Percentiles rank a stretch among this genome's conserved stretches.
phyloP scores from a whole-genome alignment of 2,113 vertebrate species.

The Nothocercus nigrocapillus region DNA sequence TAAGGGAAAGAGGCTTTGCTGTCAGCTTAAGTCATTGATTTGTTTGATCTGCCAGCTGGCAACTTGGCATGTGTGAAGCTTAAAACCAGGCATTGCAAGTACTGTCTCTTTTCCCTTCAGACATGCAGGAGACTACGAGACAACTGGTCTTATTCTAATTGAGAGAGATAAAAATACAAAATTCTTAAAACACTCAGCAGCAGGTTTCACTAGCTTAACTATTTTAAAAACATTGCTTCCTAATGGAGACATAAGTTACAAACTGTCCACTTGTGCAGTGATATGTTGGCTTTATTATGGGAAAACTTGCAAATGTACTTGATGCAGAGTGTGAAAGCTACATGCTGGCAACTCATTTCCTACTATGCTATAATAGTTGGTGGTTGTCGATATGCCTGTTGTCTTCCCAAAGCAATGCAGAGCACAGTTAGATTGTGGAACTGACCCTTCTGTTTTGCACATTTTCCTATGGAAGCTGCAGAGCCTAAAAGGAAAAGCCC shows the following conservation, averaged over 20 bases:
- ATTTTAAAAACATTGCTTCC: neutral
- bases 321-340: neutral
- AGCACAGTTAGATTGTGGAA: neutral
- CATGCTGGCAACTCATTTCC: neutral
- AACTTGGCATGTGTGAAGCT: neutral
- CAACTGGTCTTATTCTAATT: neutral
- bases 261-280: neutral
- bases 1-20: neutral
- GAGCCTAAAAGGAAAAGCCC: neutral
- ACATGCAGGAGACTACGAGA: neutral
- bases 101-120: neutral
- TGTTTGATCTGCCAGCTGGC: conserved; percentile 20
- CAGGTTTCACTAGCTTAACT: neutral
- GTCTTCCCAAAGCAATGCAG: neutral
- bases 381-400: neutral
- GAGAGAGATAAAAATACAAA: neutral
- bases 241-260: neutral
- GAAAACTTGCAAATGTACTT: neutral
- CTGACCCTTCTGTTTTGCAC: neutral
- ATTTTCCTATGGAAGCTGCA: neutral
- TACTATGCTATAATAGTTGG: neutral
- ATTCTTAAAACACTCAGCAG: neutral
- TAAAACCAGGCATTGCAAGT: conserved; percentile 15
- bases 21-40: neutral
- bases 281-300: neutral